These are phyloP conservation scores for Crocodylus rhombifer DNA, from an alignment of 2,797 vertebrate genomes.

Conservation along the genomic window DNA sequence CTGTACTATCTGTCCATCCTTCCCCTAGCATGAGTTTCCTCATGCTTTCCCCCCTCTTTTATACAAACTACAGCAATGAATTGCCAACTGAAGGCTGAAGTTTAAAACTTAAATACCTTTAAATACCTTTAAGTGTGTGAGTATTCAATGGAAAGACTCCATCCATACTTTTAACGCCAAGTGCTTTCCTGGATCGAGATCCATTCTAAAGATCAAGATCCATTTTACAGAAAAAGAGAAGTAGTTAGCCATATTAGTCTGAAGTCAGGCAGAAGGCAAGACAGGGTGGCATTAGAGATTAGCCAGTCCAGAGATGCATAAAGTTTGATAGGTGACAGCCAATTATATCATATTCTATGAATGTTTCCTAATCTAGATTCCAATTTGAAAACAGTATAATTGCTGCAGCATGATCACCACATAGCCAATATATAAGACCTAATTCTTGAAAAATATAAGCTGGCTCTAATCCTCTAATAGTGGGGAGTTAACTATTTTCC, in stretches of 20 bases:
- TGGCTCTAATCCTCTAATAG: too few relatives aligned
- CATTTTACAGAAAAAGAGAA: not conserved
- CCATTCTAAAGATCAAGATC: not conserved
- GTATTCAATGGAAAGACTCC: not conserved
- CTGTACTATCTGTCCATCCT: not conserved
- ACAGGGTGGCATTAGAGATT: too few relatives aligned
- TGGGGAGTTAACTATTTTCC: too few relatives aligned
- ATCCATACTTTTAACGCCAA: not conserved
- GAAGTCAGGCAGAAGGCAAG: too few relatives aligned
- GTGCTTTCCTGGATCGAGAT: not conserved
- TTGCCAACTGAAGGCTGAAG: not conserved
- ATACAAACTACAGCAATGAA: not conserved
- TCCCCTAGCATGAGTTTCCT: not conserved
- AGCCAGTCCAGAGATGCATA: too few relatives aligned
- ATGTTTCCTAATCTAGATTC: too few relatives aligned
- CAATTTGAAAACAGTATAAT: too few relatives aligned
- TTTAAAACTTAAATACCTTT: rapidly evolving
- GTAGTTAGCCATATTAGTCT: not conserved
- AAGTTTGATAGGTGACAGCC: too few relatives aligned
- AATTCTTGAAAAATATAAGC: too few relatives aligned
- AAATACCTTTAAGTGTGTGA: not conserved
- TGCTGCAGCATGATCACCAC: too few relatives aligned
- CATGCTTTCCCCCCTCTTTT: not conserved
- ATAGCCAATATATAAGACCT: too few relatives aligned
- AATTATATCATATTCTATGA: too few relatives aligned